These are phyloP conservation scores for Agonopterix heracliana DNA, from an alignment of 2,888 invertebrate species.

Conservation along the genomic window DNA sequence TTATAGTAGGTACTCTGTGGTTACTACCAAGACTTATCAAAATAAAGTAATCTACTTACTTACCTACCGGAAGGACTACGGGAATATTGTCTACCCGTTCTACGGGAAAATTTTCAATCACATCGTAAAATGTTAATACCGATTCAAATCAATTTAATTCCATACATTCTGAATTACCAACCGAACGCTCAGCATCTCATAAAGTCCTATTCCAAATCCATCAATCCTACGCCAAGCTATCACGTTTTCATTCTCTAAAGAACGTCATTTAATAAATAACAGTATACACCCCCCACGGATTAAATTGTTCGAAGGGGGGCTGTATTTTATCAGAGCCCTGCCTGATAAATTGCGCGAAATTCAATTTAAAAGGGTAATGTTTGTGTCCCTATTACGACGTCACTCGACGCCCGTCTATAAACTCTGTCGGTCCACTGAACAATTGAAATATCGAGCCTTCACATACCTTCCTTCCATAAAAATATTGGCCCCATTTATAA, in stretches of 20 bases:
- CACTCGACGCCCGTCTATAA: slow-evolving; percentile 59
- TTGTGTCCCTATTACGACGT: slow-evolving; percentile 68
- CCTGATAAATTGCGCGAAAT: slow-evolving; percentile 67
- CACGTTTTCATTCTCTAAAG: slow-evolving; percentile 16
- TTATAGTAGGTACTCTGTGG: too few relatives aligned
- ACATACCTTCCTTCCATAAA: slow-evolving; percentile 43
- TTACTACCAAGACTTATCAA: too few relatives aligned
- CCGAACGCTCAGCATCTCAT: too few relatives aligned
- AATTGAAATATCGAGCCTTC: slow-evolving; percentile 60
- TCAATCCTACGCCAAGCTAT: slow-evolving; percentile 9
- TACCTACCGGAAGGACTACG: too few relatives aligned
- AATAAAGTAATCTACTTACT: too few relatives aligned
- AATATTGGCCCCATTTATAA: slow-evolving; percentile 35
- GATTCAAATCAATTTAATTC: background rate
- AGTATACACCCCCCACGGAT: slow-evolving; percentile 40
- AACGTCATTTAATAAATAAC: slow-evolving; percentile 48
- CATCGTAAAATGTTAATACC: too few relatives aligned
- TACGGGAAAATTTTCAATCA: too few relatives aligned
- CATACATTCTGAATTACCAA: background rate
- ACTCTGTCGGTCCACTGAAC: slow-evolving; percentile 58
- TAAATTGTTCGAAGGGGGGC: slow-evolving; percentile 47
- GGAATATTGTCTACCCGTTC: too few relatives aligned
- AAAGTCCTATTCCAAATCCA: slow-evolving; percentile 2
- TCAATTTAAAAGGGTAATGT: slow-evolving; percentile 73
- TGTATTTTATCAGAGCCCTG: slow-evolving; percentile 53